Percentiles rank a stretch among this genome's conserved stretches.
phyloP scores from a whole-genome alignment of 1,140 invertebrate species.

The Apis florea region DNA sequence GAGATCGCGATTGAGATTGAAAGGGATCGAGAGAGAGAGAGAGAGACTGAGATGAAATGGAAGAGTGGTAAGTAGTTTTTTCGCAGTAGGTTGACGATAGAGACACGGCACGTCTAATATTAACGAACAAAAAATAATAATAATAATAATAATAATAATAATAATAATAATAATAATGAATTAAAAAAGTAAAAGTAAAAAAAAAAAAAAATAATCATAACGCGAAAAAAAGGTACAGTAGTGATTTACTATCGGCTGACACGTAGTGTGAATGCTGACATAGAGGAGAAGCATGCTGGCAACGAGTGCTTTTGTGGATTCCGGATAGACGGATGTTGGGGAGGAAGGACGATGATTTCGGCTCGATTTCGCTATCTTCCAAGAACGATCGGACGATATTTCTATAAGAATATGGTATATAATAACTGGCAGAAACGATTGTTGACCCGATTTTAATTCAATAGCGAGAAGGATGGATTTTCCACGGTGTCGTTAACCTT shows the following conservation, averaged over 20 bases:
- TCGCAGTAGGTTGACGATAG: conserved; percentile 77
- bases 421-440: neutral
- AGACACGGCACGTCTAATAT: conserved; percentile 76
- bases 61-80: conserved; percentile 67
- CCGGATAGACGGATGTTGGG: conserved; percentile 5
- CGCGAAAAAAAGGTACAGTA: conserved; percentile 74
- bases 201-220: conserved; percentile 76
- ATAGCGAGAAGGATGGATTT: neutral
- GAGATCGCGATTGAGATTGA: neutral
- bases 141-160: neutral
- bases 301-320: conserved; percentile 59
- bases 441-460: neutral
- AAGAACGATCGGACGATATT: neutral
- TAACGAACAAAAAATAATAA: conserved; percentile 67
- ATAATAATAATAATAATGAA: conserved; percentile 45
- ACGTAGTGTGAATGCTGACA: conserved; percentile 74
- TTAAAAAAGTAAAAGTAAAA: conserved; percentile 66
- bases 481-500: neutral
- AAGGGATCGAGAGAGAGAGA: too few species aligned
- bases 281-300: conserved; percentile 71
- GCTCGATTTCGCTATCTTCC: neutral
- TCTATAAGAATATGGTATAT: too few species aligned
- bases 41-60: neutral
- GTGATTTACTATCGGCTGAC: conserved; percentile 74
- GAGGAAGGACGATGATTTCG: neutral